Evolutionary conservation across 2,797 vertebrate genomes (phyloP).

Genomic region (Tadarida brasiliensis): DNA sequence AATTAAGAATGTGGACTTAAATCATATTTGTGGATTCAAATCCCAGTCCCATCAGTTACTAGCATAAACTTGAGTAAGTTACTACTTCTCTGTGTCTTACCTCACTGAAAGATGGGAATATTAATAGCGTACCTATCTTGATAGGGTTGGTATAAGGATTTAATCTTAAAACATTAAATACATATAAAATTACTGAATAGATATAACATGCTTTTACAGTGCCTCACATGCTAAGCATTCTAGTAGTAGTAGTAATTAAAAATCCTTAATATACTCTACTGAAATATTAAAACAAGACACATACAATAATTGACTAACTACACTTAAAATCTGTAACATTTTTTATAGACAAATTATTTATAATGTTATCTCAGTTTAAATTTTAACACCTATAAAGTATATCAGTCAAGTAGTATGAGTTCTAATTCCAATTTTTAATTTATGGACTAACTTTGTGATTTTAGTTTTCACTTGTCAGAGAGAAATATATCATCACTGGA

Average conservation of each 20-base stretch:
- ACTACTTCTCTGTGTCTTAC: not conserved
- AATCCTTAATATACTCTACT: not conserved
- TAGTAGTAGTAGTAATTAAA: not conserved
- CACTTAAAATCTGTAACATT: not conserved
- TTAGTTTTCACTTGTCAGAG: slow-evolving; percentile 37
- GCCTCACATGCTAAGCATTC: not conserved
- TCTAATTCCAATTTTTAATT: not conserved
- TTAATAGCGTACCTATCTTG: not conserved
- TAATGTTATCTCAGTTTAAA: slow-evolving; percentile 33
- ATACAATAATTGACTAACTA: not conserved
- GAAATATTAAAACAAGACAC: not conserved
- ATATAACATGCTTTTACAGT: not conserved
- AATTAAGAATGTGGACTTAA: not conserved
- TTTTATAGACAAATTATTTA: slow-evolving; percentile 17
- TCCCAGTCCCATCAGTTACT: not conserved
- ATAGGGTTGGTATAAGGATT: not conserved
- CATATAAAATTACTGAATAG: not conserved
- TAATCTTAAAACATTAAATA: not conserved
- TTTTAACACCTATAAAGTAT: not conserved
- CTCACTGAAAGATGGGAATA: not conserved
- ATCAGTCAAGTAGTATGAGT: not conserved
- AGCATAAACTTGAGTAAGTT: not conserved
- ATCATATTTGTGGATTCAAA: not conserved
- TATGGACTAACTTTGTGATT: slow-evolving; percentile 15
- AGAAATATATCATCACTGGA: not conserved